A percentile compares a stretch with the other conserved stretches of the same genome.
These are phyloP conservation scores for Brachionus koreanus DNA, from an alignment of 1,140 invertebrate species.

Conservation along the genomic window DNA sequence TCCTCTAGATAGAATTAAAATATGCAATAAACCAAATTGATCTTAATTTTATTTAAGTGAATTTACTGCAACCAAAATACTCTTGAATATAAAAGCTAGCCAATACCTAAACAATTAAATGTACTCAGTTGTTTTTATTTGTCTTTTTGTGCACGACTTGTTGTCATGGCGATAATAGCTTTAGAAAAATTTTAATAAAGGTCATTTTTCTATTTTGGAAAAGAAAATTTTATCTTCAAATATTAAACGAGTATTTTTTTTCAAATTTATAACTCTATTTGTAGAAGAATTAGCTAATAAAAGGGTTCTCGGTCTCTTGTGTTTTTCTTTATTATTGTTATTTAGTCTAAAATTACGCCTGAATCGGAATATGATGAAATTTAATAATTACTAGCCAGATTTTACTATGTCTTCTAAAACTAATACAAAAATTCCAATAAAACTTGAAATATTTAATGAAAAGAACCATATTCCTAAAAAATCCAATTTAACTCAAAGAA, in stretches of 20 bases:
- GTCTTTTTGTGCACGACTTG: neutral
- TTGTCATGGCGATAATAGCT: slow-evolving; percentile 1
- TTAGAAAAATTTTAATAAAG: neutral
- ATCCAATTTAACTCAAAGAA: slow-evolving; percentile 18
- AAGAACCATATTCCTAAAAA: slow-evolving; percentile 25
- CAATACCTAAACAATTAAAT: slow-evolving; percentile 21
- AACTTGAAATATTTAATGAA: slow-evolving; percentile 24
- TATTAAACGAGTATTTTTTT: neutral
- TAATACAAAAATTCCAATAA: slow-evolving; percentile 35
- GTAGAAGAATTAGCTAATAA: slow-evolving; percentile 15
- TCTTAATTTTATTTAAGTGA: neutral
- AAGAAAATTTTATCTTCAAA: slow-evolving; percentile 8
- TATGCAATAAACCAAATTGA: neutral
- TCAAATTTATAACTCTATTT: neutral
- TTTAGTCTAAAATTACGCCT: slow-evolving; percentile 2
- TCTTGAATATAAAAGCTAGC: neutral
- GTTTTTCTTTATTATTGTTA: neutral
- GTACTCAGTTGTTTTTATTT: slow-evolving; percentile 22
- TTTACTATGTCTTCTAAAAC: slow-evolving; percentile 27
- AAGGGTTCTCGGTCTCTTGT: slow-evolving; percentile 4
- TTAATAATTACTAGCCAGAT: neutral
- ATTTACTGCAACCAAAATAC: neutral
- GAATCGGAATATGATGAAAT: slow-evolving; percentile 18
- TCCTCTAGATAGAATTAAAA: neutral
- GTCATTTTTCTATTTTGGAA: slow-evolving; percentile 1